Evolutionary conservation across 2,888 invertebrate genomes (phyloP).

Genomic region (Molanna angustata): DNA sequence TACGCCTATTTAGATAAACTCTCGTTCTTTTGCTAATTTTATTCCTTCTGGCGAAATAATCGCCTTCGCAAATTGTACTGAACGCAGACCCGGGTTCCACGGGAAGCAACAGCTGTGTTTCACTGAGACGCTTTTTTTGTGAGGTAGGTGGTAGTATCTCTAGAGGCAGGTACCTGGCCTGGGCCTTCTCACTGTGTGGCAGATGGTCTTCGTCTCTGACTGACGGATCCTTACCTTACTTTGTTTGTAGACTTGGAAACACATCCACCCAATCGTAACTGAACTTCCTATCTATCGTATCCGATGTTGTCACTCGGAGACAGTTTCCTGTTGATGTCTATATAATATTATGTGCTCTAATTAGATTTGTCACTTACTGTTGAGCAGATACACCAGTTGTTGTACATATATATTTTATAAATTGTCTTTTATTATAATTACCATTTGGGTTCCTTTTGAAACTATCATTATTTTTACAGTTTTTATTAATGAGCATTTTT

Average conservation of each 20-base stretch:
- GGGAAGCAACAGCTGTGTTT: conserved; percentile 32
- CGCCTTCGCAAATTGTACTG: background rate
- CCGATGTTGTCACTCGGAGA: conserved; percentile 2
- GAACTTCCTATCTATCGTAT: conserved; percentile 22
- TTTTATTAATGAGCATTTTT: too few species aligned
- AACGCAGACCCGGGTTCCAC: background rate
- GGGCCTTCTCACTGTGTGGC: too few species aligned
- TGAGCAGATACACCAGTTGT: too few species aligned
- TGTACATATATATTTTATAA: too few species aligned
- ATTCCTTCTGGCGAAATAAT: background rate
- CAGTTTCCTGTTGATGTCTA: background rate
- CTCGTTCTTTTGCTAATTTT: background rate
- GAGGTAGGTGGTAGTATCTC: conserved; percentile 12
- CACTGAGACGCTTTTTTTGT: conserved; percentile 32
- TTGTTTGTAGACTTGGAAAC: conserved; percentile 17
- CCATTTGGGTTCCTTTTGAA: too few species aligned
- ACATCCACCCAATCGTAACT: conserved; percentile 26
- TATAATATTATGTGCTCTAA: conserved; percentile 5
- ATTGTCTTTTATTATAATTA: too few species aligned
- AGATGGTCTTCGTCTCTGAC: conserved; percentile 33
- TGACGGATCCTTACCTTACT: conserved; percentile 22
- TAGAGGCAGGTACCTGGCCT: conserved; percentile 22
- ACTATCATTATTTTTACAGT: too few species aligned
- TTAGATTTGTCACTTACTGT: conserved; percentile 11
- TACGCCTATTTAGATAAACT: too few species aligned